Evolutionary conservation across 1,140 invertebrate genomes (phyloP).

Genomic region (Pseudachorutes palmiensis): DNA sequence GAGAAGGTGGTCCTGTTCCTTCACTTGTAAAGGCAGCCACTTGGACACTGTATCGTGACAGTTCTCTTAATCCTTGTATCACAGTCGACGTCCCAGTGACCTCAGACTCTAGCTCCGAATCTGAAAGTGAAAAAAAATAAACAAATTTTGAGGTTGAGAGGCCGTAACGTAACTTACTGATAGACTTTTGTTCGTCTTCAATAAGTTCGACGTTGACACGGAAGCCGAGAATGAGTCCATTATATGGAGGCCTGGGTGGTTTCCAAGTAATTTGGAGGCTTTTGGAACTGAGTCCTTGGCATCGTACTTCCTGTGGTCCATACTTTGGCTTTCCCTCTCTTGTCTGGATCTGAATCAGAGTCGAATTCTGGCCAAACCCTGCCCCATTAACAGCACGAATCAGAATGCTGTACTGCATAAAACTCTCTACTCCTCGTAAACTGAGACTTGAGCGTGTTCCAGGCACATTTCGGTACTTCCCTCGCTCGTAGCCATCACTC

Average conservation of each 20-base stretch:
- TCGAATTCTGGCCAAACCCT: neutral
- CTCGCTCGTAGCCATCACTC: neutral
- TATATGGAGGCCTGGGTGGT: slow-evolving; percentile 1
- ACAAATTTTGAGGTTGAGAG: neutral
- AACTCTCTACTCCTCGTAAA: neutral
- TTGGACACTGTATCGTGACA: neutral
- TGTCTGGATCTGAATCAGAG: slow-evolving; percentile 1
- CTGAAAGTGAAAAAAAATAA: neutral
- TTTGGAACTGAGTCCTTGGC: neutral
- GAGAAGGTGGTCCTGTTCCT: neutral
- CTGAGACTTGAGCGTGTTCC: neutral
- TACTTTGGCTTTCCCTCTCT: neutral
- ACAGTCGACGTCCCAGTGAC: neutral
- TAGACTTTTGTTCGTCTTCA: neutral
- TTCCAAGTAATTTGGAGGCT: slow-evolving; percentile 5
- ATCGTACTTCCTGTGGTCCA: neutral
- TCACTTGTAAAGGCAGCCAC: neutral
- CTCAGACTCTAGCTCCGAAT: neutral
- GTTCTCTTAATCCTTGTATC: neutral
- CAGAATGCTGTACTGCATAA: neutral
- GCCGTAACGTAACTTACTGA: neutral
- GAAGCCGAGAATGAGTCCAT: neutral
- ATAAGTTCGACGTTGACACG: neutral
- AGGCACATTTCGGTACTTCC: slow-evolving; percentile 2
- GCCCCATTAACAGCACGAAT: neutral